These are phyloP conservation scores for Ricordea florida DNA, from an alignment of 92 coral and sea anemone genomes.

Conservation along the genomic window DNA sequence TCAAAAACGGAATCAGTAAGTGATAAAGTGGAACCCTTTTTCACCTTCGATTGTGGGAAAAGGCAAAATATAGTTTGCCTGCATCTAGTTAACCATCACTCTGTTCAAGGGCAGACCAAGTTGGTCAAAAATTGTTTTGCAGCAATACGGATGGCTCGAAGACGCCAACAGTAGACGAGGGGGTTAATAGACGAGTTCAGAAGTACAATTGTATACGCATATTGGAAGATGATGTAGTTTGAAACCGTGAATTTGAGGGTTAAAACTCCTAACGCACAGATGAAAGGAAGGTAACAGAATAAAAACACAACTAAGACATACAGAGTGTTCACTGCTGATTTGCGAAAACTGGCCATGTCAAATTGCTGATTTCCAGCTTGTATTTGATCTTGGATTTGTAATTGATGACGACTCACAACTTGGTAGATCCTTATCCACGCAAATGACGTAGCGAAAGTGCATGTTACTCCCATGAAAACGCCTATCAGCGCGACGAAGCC, in stretches of 20 bases:
- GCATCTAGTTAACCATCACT: no score
- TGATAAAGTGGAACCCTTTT: no score
- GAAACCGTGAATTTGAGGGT: not conserved
- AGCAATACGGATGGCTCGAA: not conserved
- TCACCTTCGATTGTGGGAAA: no score
- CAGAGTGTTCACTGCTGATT: not conserved
- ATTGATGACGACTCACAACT: constrained; percentile 2
- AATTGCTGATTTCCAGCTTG: not conserved
- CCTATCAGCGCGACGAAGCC: not conserved
- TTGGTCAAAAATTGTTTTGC: not conserved
- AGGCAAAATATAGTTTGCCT: no score
- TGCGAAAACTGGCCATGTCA: constrained; percentile 1
- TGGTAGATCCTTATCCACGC: not conserved
- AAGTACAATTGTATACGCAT: not conserved
- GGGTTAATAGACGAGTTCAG: constrained; percentile 9
- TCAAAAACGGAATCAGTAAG: no score
- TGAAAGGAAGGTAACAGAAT: not conserved
- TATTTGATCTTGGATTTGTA: constrained; percentile 2
- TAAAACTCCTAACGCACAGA: not conserved
- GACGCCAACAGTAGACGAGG: not conserved
- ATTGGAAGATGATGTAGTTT: not conserved
- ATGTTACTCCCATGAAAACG: not conserved
- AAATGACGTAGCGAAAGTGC: not conserved
- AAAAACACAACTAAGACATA: not conserved
- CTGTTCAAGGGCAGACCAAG: no score